Base-by-base conservation (phyloP, 1,140 invertebrate genomes). In the Choristoneura fumiferana region DNA sequence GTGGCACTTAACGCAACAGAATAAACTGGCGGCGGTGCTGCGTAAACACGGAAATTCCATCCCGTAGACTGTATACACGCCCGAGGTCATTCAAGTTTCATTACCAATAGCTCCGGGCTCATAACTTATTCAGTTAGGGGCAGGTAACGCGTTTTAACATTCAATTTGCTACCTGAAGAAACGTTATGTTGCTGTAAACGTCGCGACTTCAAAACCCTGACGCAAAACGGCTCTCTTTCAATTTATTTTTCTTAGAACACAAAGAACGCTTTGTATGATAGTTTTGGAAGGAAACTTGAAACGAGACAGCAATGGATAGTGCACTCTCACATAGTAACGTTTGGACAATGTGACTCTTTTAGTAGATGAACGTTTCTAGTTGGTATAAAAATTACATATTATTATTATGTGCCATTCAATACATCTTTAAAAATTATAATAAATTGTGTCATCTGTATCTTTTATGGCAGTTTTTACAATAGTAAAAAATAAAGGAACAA, bases 81-180 rank as follows among this genome's bases (percentile, higher is more conserved):
- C 71, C 65, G 62, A 60, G 77, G 82, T 85, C 82, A 87, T 85
- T 84, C 81, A 83, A 85, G 78, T 87, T 85, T 85, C 82, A 87
- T 85, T 79, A 83, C 81, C 82, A 83, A 85, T 87, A 85, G 69
- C 74, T 76, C 71, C 67, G 57, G 63, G 67, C 81, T 81, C 74
- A 83, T 85, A 85, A 85, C 79, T 87, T 85, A 87, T 87, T 87
- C 82, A 85, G 71, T 76, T 74, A 78, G 71, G 81, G 79, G 69
- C 79, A 84, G 82, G 82, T 83, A 81, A 81, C 79, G 72, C 72
- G 73, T 76, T 84, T 85, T 85, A 83, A 81, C 82, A 87, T 84
- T 84, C 81, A 85, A 85, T 85, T 85, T 84, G 78, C 73, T 74
- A 71, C 73, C 71, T 67, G 62, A 86, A 77, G 72, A 79, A 78